Conservation (phyloP, 1,140 invertebrate genomes). For the Nasonia giraulti region DNA sequence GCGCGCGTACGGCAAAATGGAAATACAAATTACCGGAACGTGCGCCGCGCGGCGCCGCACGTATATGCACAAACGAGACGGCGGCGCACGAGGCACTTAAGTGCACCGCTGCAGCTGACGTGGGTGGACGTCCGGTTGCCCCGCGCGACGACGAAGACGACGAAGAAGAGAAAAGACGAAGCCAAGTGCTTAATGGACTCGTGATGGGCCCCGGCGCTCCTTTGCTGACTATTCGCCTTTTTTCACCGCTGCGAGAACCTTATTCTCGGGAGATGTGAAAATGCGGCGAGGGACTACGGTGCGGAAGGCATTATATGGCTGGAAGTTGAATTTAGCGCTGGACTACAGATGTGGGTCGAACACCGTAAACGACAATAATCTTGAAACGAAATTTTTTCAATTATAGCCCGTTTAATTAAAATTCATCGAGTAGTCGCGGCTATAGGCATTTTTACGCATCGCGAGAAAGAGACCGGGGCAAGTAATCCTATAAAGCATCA, state of each 20-base stretch:
- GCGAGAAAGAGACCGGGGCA: too few species aligned
- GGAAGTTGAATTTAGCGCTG: background rate
- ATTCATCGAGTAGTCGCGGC: constrained; percentile 1
- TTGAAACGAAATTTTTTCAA: background rate
- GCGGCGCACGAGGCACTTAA: background rate
- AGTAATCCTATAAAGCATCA: constrained; percentile 19
- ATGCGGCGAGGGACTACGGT: background rate
- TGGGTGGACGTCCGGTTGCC: constrained; percentile 36
- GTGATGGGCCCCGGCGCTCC: constrained; percentile 20
- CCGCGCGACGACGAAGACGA: background rate
- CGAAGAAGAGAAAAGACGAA: background rate
- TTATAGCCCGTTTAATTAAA: constrained; percentile 7
- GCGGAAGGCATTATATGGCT: too few species aligned
- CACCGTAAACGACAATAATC: background rate
- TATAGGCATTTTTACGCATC: constrained; percentile 16
- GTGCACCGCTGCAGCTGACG: background rate
- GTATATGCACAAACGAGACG: background rate
- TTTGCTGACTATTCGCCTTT: constrained; percentile 4
- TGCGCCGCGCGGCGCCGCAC: constrained; percentile 2
- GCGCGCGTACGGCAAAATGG: background rate
- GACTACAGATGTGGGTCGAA: background rate
- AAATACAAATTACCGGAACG: constrained; percentile 17
- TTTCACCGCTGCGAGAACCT: background rate
- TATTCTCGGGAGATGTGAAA: background rate
- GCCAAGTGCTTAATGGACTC: constrained; percentile 34